Conservation (phyloP, 2,888 invertebrate genomes). For the Eurois occulta region DNA sequence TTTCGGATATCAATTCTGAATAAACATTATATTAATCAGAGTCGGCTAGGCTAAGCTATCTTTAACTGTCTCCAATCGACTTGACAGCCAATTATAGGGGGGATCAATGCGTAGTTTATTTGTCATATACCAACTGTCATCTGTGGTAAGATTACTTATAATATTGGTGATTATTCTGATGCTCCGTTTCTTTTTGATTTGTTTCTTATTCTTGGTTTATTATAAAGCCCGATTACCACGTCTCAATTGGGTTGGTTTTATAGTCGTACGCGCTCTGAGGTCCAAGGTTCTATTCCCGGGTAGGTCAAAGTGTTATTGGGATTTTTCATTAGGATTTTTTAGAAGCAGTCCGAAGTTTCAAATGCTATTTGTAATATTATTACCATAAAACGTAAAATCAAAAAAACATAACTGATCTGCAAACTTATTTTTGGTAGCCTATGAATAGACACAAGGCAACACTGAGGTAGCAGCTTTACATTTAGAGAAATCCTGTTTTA, state of each 20-base stretch:
- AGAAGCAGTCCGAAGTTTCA: too few relatives aligned
- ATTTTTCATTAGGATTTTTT: background rate
- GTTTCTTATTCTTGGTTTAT: background rate
- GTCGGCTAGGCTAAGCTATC: constrained; percentile 7
- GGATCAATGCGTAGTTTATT: background rate
- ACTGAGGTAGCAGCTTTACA: too few relatives aligned
- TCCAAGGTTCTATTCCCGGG: background rate
- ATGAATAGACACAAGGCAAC: too few relatives aligned
- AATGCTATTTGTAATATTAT: too few relatives aligned
- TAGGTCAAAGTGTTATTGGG: background rate
- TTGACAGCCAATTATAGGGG: constrained; percentile 7
- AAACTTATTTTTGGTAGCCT: too few relatives aligned
- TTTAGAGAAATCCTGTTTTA: too few relatives aligned
- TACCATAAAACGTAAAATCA: too few relatives aligned
- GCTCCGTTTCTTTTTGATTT: too few relatives aligned
- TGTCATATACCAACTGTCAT: constrained; percentile 1
- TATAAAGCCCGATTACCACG: background rate
- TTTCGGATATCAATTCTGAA: constrained; percentile 6
- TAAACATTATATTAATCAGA: constrained; percentile 27
- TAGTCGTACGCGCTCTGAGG: background rate
- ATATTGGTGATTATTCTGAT: background rate
- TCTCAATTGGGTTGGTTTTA: background rate
- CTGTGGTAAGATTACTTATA: background rate
- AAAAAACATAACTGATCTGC: too few relatives aligned
- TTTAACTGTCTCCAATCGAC: constrained; percentile 7